Base-by-base conservation (phyloP, 2,888 invertebrate species). In the Hetaerina titia region DNA sequence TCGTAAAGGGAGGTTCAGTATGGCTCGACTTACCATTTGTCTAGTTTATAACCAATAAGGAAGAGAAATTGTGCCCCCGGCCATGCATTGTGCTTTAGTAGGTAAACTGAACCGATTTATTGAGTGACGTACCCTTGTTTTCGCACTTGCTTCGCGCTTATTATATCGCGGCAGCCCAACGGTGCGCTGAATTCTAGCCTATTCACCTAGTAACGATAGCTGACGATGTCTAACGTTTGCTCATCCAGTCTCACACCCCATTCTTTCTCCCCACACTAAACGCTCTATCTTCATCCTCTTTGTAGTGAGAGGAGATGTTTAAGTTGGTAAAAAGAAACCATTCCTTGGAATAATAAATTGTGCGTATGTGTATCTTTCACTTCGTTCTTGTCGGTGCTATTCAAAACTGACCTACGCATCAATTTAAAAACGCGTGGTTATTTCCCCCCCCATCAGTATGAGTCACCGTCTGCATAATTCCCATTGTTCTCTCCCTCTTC, bases 381-480 rank as follows among this genome's bases (percentile, higher is more conserved):
- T 81, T 81, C 45, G 45, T 45, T 45, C 4, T 4, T 31, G 81
- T 81, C 81, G 31, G 4, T 81, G 25, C 81, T 31, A 81, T 81
- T 81, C 81, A 15, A 81, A 81, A 81, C 81, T 31, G 81, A 31
- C 81, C 81, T 31, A 31, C 31, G n/a, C 31, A 31, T 81, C 2
- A 13, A 31, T 31, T 31, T 81, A 31, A 31, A 81, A 81, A 31
- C 25, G 81, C 81, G 1, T 11, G 81, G 81, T 13, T 25, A 81
- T 31, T 81, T 81, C 25, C 25, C 22, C 31, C 60, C 13, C 31
- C 25, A 13, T 15, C 81, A 15, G 15, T 22, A 81, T 81, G 81
- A 81, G 81, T 81, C 81, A 81, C 81, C 81, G 81, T 81, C 81
- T 81, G 81, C 81, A 81, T 81, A 31, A 81, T 81, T 31, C 81